A percentile compares a stretch with the other conserved stretches of the same genome.
These are phyloP conservation scores for Pseudochaenichthys georgianus DNA, from an alignment of 2,797 vertebrate species.

Conservation along the genomic window DNA sequence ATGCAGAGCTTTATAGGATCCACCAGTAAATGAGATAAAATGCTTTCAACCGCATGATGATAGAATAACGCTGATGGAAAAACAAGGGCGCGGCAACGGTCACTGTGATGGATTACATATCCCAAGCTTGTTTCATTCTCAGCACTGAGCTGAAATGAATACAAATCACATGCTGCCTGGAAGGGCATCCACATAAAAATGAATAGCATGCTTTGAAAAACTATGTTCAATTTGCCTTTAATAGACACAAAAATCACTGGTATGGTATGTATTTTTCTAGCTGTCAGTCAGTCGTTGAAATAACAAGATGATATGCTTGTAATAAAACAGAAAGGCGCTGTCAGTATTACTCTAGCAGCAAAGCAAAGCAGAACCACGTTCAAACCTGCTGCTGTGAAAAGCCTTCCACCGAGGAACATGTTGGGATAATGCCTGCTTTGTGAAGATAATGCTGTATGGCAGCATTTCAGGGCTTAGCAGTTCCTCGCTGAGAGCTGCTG, in stretches of 20 bases:
- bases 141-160: conserved; percentile 31
- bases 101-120: conserved; percentile 56
- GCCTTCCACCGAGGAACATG: conserved; percentile 47
- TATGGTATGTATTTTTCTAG: background rate
- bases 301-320: conserved; percentile 14
- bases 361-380: conserved; percentile 9
- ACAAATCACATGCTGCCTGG: conserved; percentile 32
- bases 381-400: conserved; percentile 39
- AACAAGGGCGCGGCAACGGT: conserved; percentile 42
- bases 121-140: background rate
- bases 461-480: conserved; percentile 57
- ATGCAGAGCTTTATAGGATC: background rate
- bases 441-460: conserved; percentile 70
- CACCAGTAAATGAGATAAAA: conserved; percentile 31
- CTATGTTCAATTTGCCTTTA: background rate
- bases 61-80: conserved; percentile 40
- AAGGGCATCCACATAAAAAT: background rate
- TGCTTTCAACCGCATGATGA: conserved; percentile 19
- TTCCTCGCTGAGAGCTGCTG: conserved; percentile 39
- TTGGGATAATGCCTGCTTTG: conserved; percentile 57
- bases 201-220: background rate
- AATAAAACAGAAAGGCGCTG: conserved; percentile 29
- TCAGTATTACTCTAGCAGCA: conserved; percentile 13
- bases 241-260: background rate
- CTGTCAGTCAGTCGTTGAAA: conserved; percentile 10